These are phyloP conservation scores for Spheniscus mendiculus DNA, from an alignment of 2,113 vertebrate species.

Conservation along the genomic window DNA sequence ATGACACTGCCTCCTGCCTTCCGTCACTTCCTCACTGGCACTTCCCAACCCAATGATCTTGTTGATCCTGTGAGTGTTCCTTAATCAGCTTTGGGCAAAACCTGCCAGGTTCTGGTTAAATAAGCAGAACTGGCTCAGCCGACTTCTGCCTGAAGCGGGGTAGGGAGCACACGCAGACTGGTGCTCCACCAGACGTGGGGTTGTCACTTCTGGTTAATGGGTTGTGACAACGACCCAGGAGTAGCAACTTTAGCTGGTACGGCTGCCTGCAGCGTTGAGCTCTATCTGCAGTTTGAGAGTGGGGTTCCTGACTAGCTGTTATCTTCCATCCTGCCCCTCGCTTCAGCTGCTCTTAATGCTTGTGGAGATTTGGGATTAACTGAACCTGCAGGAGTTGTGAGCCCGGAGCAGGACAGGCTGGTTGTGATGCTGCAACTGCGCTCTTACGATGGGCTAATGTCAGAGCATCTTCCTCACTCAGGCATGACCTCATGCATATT, in stretches of 20 bases:
- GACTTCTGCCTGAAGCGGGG: not conserved
- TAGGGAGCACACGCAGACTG: not conserved
- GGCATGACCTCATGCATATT: accelerated
- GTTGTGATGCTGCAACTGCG: not conserved
- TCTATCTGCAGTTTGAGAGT: not conserved
- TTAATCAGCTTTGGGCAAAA: not conserved
- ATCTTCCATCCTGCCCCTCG: not conserved
- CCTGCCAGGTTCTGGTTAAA: not conserved
- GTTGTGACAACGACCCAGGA: not conserved
- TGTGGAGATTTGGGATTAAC: not conserved
- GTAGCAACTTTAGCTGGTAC: not conserved
- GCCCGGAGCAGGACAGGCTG: not conserved
- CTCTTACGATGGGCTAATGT: not conserved
- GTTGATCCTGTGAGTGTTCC: not conserved
- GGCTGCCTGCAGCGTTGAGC: not conserved
- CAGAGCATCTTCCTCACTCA: not conserved
- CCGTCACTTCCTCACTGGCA: not conserved
- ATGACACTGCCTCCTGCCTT: not conserved
- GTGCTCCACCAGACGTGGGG: not conserved
- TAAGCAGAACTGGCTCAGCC: not conserved
- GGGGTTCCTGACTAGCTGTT: not conserved
- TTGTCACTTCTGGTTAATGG: not conserved
- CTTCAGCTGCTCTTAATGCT: not conserved
- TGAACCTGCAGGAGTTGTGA: not conserved
- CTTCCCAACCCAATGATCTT: not conserved